A percentile compares a stretch with the other conserved stretches of the same genome.
phyloP scores from a whole-genome alignment of 2,113 vertebrate species.

The Elaphurus davidianus region DNA sequence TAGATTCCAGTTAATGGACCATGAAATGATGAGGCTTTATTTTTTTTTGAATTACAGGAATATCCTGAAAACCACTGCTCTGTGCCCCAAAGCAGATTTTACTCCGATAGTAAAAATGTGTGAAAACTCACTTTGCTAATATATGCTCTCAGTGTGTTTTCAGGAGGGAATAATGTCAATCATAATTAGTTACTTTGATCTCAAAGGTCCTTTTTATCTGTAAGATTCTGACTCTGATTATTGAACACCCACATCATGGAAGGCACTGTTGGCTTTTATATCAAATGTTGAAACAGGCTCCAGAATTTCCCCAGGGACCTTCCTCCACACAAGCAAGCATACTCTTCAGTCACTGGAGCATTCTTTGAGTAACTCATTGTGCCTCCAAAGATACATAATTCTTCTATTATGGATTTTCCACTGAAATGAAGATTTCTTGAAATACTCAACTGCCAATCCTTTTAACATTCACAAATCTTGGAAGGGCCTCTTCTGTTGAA shows the following conservation, averaged over 20 bases:
- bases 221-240: constrained; percentile 23
- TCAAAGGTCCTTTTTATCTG: background rate
- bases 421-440: background rate
- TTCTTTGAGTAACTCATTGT: background rate
- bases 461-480: background rate
- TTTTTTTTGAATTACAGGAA: background rate
- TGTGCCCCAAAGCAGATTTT: background rate
- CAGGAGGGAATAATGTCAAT: background rate
- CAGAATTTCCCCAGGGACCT: background rate
- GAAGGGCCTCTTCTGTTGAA: background rate
- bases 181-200: background rate
- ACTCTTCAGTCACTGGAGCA: background rate
- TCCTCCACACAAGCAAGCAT: background rate
- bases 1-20: background rate
- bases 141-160: background rate
- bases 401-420: background rate
- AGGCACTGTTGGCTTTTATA: background rate
- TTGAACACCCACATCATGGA: background rate
- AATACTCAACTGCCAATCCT: background rate
- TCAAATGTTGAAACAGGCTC: background rate
- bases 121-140: constrained; percentile 12
- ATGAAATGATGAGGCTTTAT: background rate
- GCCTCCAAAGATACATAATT: background rate
- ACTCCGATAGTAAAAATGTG: background rate
- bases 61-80: background rate